Percentiles rank a stretch among this genome's conserved stretches.
These are phyloP conservation scores for Zhuqinia jingwanae DNA, from an alignment of 2,888 invertebrate species.

Conservation along the genomic window DNA sequence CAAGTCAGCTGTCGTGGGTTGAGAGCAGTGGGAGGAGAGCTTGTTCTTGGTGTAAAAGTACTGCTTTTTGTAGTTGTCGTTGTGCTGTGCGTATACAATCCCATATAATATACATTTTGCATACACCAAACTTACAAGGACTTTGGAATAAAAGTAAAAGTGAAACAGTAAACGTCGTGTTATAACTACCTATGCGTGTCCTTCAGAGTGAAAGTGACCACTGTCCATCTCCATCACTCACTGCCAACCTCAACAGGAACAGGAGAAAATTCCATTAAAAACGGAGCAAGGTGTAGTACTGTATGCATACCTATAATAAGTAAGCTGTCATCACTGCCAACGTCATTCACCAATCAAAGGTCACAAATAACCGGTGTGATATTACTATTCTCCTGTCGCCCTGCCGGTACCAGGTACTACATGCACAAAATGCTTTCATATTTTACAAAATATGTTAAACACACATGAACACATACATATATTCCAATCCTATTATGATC, in stretches of 20 bases:
- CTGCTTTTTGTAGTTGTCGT: constrained; percentile 11
- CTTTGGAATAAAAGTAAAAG: neutral
- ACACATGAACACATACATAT: too few relatives aligned
- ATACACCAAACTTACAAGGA: too few relatives aligned
- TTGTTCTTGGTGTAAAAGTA: neutral
- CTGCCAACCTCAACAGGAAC: neutral
- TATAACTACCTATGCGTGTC: neutral
- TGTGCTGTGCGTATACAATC: too few relatives aligned
- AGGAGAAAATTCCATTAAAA: neutral
- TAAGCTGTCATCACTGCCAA: neutral
- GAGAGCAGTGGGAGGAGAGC: too few relatives aligned
- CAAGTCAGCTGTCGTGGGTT: neutral
- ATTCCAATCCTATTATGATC: too few relatives aligned
- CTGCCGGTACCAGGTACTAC: too few relatives aligned
- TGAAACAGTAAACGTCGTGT: neutral
- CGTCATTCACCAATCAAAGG: too few relatives aligned
- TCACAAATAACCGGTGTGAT: neutral
- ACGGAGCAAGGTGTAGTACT: too few relatives aligned
- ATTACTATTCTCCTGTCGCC: too few relatives aligned
- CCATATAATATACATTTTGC: neutral
- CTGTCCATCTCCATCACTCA: neutral
- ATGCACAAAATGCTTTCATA: too few relatives aligned
- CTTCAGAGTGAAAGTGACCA: constrained; percentile 20
- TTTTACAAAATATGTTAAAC: too few relatives aligned
- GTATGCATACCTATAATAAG: too few relatives aligned